phyloP scores from a whole-genome alignment of 2,888 invertebrate species.

The Pachydiplax longipennis region DNA sequence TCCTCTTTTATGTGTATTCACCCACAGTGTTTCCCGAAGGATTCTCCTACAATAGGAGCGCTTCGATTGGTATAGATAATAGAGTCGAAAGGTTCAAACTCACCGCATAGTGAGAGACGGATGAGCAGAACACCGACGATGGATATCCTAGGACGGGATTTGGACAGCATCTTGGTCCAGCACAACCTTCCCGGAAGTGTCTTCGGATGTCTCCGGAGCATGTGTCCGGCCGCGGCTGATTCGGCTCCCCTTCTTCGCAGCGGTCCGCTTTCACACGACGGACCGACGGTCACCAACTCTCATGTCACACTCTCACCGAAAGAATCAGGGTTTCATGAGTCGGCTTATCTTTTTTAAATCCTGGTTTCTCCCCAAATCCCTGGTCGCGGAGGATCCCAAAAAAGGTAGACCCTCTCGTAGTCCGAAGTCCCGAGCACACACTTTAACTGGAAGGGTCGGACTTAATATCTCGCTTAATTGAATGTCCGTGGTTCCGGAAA shows the following conservation, averaged over 20 bases:
- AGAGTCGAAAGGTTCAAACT: not conserved
- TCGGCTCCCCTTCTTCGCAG: not conserved
- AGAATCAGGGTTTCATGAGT: too few species aligned
- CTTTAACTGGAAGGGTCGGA: not conserved
- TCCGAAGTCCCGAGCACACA: not conserved
- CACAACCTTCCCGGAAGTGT: not conserved
- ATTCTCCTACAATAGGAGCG: too few species aligned
- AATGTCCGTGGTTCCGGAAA: not conserved
- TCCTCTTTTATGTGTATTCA: too few species aligned
- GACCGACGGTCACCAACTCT: not conserved
- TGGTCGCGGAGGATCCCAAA: not conserved
- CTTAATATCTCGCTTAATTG: not conserved
- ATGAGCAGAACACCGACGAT: constrained; percentile 7
- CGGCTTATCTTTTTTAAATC: too few species aligned
- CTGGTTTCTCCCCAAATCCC: too few species aligned
- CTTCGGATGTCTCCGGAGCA: not conserved
- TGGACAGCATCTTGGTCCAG: constrained; percentile 33
- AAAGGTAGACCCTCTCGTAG: not conserved
- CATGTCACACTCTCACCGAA: constrained; percentile 2
- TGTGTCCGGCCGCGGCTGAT: not conserved
- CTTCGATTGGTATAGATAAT: too few species aligned
- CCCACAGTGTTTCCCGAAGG: too few species aligned
- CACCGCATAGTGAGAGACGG: constrained; percentile 7
- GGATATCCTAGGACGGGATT: not conserved
- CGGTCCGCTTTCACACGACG: not conserved